These are phyloP conservation scores for Carassius auratus DNA, from an alignment of 2,113 vertebrate genomes.

Conservation along the genomic window DNA sequence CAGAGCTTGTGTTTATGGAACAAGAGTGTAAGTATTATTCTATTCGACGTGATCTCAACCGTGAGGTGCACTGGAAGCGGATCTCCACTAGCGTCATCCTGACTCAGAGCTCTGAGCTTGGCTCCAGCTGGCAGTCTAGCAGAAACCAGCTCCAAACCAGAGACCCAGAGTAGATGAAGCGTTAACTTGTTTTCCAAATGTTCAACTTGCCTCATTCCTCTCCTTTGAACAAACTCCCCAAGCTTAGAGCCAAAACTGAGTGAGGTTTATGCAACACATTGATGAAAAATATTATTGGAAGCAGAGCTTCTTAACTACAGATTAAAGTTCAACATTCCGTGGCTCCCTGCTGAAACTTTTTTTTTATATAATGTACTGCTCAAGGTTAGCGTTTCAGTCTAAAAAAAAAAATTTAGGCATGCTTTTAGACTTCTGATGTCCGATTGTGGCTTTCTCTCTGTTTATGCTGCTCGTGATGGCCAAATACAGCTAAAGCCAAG, in stretches of 20 bases:
- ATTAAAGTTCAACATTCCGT: not conserved
- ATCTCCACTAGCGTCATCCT: conserved; percentile 14
- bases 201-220: conserved; percentile 52
- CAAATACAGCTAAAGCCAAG: conserved; percentile 59
- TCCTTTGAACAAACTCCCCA: conserved; percentile 39
- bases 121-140: conserved; percentile 1
- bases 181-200: conserved; percentile 54
- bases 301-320: conserved; percentile 1
- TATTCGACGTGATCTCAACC: not conserved
- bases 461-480: conserved; percentile 55
- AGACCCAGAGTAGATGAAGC: conserved; percentile 48
- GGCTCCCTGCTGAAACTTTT: not conserved
- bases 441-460: conserved; percentile 54
- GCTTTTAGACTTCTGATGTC: not conserved
- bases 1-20: conserved; percentile 42
- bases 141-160: conserved; percentile 31
- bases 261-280: conserved; percentile 51
- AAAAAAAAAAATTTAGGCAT: not conserved
- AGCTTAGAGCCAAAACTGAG: conserved; percentile 26
- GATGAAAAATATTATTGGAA: conserved; percentile 32
- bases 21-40: conserved; percentile 44
- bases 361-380: not conserved
- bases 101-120: conserved; percentile 9
- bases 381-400: not conserved
- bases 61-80: not conserved